These are phyloP conservation scores for Palythoa caribaeorum DNA, from an alignment of 92 coral and sea anemone genomes.

Conservation along the genomic window DNA sequence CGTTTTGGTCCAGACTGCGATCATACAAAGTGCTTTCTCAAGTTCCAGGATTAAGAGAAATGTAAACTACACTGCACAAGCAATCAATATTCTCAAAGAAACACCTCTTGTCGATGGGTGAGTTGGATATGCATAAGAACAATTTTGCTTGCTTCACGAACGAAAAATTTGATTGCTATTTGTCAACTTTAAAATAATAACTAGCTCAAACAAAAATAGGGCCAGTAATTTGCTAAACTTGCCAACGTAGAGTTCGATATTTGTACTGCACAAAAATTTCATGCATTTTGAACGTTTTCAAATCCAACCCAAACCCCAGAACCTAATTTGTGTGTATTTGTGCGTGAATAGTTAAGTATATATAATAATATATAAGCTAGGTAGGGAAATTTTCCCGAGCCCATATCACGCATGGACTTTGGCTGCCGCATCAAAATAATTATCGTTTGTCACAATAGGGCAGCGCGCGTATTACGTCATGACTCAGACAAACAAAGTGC, in stretches of 20 bases:
- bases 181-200: background rate
- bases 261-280: no score
- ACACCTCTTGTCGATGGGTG: conserved; percentile 72
- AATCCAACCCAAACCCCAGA: no score
- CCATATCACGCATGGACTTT: no score
- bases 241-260: background rate
- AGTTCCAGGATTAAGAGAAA: conserved; percentile 28
- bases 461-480: no score
- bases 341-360: no score
- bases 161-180: background rate
- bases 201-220: background rate
- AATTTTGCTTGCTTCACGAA: background rate
- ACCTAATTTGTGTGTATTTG: no score
- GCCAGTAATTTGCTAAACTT: background rate
- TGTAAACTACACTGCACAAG: conserved; percentile 46
- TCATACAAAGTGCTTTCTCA: conserved; percentile 3
- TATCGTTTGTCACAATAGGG: no score
- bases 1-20: background rate
- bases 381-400: no score
- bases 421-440: no score
- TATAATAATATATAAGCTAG: no score
- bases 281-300: no score
- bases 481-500: no score
- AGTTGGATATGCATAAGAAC: conserved; percentile 5
- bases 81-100: conserved; percentile 58